phyloP scores from a whole-genome alignment of 2,797 vertebrate species.

The Aplochiton taeniatus region DNA sequence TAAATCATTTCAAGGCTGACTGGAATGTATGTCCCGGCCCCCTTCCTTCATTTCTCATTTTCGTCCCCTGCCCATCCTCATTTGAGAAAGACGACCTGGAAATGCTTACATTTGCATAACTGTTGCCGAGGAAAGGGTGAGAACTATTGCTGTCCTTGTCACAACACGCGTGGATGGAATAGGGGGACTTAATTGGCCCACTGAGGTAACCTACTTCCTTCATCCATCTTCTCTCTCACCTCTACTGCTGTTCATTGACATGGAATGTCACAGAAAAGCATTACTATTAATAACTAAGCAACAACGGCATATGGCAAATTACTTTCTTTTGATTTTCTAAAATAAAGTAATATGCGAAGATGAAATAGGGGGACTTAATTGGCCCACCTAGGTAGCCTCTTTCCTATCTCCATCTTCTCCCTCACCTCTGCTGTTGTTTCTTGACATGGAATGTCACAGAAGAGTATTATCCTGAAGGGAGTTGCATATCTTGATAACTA shows the following conservation, averaged over 20 bases:
- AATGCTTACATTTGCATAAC: conserved; percentile 73
- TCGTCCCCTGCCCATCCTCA: conserved; percentile 60
- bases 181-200: conserved; percentile 51
- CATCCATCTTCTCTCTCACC: conserved; percentile 28
- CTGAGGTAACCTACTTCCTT: neutral
- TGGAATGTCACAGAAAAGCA: conserved; percentile 38
- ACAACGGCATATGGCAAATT: neutral
- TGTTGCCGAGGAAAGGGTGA: conserved; percentile 48
- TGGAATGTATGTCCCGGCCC: conserved; percentile 55
- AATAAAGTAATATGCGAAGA: conserved; percentile 42
- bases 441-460: conserved; percentile 46
- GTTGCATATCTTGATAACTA: too few species aligned
- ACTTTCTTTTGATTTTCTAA: too few species aligned
- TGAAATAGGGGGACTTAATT: conserved; percentile 54
- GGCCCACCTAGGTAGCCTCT: conserved; percentile 12
- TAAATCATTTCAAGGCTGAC: conserved; percentile 81
- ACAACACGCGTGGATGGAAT: conserved; percentile 40
- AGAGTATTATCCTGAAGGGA: too few species aligned
- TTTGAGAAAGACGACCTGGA: conserved; percentile 56
- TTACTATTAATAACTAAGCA: too few species aligned
- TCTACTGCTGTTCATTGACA: conserved; percentile 37
- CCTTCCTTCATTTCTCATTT: conserved; percentile 68
- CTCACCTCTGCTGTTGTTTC: conserved; percentile 41
- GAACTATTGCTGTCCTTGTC: conserved; percentile 49
- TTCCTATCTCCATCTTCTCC: neutral